Evolutionary conservation across 2,797 vertebrate species (phyloP).

Genomic region (Micropoecilia bifurca): DNA sequence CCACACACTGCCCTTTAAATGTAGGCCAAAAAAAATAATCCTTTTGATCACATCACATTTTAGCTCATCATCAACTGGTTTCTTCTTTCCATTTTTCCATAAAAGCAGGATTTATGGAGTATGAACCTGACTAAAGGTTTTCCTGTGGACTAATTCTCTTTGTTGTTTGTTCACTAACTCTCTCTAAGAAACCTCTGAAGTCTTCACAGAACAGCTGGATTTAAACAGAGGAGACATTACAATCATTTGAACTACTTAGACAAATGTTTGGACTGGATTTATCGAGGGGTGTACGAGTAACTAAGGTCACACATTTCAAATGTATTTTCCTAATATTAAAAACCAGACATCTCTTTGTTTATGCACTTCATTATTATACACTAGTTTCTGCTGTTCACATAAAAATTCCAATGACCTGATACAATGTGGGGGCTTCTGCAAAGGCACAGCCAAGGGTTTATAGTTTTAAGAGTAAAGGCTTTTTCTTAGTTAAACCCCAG

Average conservation of each 20-base stretch:
- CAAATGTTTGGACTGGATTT: background rate
- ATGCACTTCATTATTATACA: background rate
- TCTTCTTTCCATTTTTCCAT: background rate
- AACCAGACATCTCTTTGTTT: background rate
- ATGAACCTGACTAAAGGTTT: background rate
- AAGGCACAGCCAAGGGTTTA: background rate
- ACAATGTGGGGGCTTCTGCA: background rate
- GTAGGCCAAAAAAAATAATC: background rate
- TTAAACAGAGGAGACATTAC: background rate
- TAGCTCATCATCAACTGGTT: background rate
- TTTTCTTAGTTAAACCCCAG: constrained; percentile 16
- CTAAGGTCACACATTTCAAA: background rate
- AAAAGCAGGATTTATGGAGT: background rate
- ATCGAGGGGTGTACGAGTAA: background rate
- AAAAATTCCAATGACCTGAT: background rate
- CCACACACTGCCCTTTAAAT: background rate
- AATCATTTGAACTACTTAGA: background rate
- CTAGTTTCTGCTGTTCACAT: background rate
- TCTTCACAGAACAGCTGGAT: background rate
- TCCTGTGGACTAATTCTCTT: background rate
- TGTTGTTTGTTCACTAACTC: background rate
- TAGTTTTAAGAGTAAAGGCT: background rate
- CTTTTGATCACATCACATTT: background rate
- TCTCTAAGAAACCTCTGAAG: background rate
- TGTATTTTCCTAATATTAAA: background rate